Base-by-base conservation (phyloP, 2,113 vertebrate species). In the Micronisus gabar region DNA sequence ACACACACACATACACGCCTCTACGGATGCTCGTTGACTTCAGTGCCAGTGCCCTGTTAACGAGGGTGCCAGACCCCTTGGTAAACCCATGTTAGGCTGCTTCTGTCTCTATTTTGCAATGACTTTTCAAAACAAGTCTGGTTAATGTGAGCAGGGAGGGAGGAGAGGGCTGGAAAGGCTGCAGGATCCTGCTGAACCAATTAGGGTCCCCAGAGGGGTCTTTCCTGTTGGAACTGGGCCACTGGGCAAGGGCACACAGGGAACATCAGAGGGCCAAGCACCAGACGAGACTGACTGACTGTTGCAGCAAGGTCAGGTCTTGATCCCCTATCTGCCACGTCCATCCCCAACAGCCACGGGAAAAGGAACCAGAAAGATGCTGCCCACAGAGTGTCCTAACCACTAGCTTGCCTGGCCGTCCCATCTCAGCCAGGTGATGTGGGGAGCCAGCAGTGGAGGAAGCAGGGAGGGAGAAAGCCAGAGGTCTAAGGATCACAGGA, bases 11-110 rank as follows among this genome's bases (percentile, higher is more conserved):
- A 38, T 11, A 16, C 5, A 3, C 0, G 0, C 34, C 21, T 40
- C 52, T 19, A 3, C 0, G 0, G 41, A 19, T 30, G 11, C 36
- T 53, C 2, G 0, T 36, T 61, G 21, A 32, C 66, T 94, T 38
- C 18, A 14, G 47, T 55, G 80, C 68, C 93, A 84, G 58, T 6
- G 20, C 53, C 40, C 58, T 17, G 4, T 3, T 82, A 27, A 58
- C 38, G 41, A 76, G 36, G 9, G 36, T 62, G 53, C 32, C 62
- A 80, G 30, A 43, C 1, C 40, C 22, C 8, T 68, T 7, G 8
- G 43, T 76, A 87, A 81, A 71, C 11, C 23, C 6, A 0, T 1
- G 0, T 26, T 56, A 32, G 43, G 27, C 18, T 90, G 36, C 22
- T 93, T 81, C 84, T 65, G 26, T 23, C 48, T 86, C 68, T 85